Base-by-base conservation (phyloP, 2,797 vertebrate species). In the Bradypodion pumilum region DNA sequence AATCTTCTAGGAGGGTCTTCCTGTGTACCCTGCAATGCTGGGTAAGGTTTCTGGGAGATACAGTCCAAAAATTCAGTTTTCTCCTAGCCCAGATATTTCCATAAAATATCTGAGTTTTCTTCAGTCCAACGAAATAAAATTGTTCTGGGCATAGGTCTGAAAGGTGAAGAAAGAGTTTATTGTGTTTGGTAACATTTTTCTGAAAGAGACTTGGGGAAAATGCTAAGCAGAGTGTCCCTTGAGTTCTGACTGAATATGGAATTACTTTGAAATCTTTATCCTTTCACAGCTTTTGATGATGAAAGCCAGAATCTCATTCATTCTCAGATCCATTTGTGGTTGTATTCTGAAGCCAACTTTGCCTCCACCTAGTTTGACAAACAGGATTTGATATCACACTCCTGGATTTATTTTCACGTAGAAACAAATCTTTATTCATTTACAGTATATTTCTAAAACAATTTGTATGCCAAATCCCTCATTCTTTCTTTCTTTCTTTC, bases 351-450 rank as follows among this genome's bases (percentile, higher is more conserved):
- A 92, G 89, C 76, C 87, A 92, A 93, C 84, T 84, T 81, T 90
- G 86, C 82, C 83, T 92, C 49, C 25, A 16, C 66, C 89, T 93
- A 82, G 76, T 85, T 92, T 93, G 86, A 94, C 93, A 91, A 89
- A 87, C 85, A 89, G 66, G 90, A 81, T 89, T 73, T 89, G 84
- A 86, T 93, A 92, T 94, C 87, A 89, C 89, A 88, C 86, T 82
- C 78, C 84, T 94, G 89, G 87, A 93, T 94, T 94, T 94, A 90
- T 90, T 91, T 92, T 82, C 82, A 92, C 93, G 89, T 83, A 85
- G 63, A 92, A 91, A 93, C 94, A 92, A 90, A 86, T 81, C 87
- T 78, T 88, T 90, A 90, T 82, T 86, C 46, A 87, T 92, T 92
- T 91, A 82, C 85, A n/a, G 80, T 85, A 65, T 81, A 66, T 80